These are phyloP conservation scores for Tuberolachnus salignus DNA, from an alignment of 2,888 invertebrate species.

Conservation along the genomic window DNA sequence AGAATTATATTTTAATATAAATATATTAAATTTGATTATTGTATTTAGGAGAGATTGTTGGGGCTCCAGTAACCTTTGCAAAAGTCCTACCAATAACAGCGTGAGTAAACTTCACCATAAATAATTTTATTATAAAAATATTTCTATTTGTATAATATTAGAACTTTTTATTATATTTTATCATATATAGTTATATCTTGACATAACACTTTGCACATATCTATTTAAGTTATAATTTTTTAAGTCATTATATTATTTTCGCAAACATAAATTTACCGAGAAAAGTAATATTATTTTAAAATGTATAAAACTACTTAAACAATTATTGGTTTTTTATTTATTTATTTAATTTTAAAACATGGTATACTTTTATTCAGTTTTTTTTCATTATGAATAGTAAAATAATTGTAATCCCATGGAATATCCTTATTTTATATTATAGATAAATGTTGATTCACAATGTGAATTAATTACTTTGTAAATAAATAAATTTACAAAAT, in stretches of 20 bases:
- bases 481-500: no score
- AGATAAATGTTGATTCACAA: no score
- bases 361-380: neutral
- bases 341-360: neutral
- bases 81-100: conserved; percentile 18
- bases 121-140: neutral
- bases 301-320: neutral
- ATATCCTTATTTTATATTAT: no score
- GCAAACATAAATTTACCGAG: neutral
- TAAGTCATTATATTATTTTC: neutral
- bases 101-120: conserved; percentile 16
- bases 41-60: conserved; percentile 43
- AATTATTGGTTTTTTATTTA: neutral
- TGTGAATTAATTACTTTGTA: no score
- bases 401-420: no score
- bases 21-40: neutral
- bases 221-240: neutral
- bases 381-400: no score
- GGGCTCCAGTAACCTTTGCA: conserved; percentile 44
- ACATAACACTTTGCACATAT: neutral
- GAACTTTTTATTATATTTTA: no score
- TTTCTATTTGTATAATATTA: no score
- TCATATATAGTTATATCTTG: neutral
- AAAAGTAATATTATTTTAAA: no score
- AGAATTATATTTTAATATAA: no score